Base-by-base conservation (phyloP, 2,888 invertebrate species). In the Melinaea menophilus region DNA sequence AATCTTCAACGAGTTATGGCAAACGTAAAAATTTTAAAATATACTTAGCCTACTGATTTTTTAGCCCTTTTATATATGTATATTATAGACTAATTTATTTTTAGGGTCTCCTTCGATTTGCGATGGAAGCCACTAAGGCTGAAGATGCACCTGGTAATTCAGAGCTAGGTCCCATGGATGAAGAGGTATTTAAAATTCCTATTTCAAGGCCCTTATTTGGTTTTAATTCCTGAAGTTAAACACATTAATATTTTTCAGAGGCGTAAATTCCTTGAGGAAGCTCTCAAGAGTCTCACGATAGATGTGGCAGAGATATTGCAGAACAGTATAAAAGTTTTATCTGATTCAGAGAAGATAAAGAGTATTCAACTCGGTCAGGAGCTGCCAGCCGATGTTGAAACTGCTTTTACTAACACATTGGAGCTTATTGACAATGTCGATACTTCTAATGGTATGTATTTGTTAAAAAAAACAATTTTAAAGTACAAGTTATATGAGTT, bases 381-480 rank as follows among this genome's bases (percentile, higher is more conserved):
- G 4, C 88, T 94, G 62, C 92, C 93, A 0, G 80, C 91, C 0
- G 92, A 93, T 34, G 92, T 94, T 59, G 86, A 91, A 57, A 75
- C 84, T n/a, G 94, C 95, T 0, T 90, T 97, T n/a, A 93, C 93
- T 41, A 91, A 90, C 47, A 90, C 97, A 22, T 78, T 92, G 22
- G 95, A 95, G 59, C 92, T 92, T 75, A 92, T 95, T 58, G 95
- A 95, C 77, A 93, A 94, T 69, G 92, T 96, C 54, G 97, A 97
- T 82, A 90, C 94, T 64, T 96, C 97, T 1, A 95, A 95, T 81
- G 96, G 95, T 95, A 76, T 79, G 81, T 70, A 31, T 22, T 22
- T 7, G 51, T 41, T 3, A 9, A 51, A 31, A 31, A 59, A 7
- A 9, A 59, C 56, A 37, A 9, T 12, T 33, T 41, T 12, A 2